Percentiles rank a stretch among this genome's conserved stretches.
phyloP scores from a whole-genome alignment of 2,113 vertebrate genomes.

The Noctilio leporinus region DNA sequence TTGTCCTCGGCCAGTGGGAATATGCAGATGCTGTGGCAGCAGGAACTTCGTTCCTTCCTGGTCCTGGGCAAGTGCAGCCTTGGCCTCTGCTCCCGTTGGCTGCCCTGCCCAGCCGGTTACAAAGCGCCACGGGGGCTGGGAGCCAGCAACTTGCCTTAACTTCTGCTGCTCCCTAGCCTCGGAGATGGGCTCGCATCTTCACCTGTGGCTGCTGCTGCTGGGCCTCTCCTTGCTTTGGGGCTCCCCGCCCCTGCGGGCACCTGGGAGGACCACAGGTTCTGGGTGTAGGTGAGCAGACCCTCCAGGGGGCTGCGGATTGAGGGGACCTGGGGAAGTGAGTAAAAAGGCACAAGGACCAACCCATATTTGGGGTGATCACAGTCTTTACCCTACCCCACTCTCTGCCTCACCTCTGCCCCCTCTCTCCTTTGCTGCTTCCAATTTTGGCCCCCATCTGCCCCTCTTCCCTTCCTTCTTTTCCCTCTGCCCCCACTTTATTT shows the following conservation, averaged over 20 bases:
- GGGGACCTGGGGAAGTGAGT: not conserved
- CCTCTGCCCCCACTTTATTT: not conserved
- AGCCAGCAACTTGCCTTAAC: not conserved
- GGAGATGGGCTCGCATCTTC: not conserved
- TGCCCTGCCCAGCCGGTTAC: not conserved
- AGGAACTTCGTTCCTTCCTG: accelerated
- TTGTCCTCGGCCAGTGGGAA: not conserved
- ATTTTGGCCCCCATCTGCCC: not conserved
- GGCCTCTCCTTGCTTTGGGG: not conserved
- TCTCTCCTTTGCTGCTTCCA: not conserved
- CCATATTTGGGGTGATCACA: not conserved
- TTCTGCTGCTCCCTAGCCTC: not conserved
- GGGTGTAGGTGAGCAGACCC: not conserved
- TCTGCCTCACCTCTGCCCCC: not conserved
- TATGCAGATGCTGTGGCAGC: not conserved
- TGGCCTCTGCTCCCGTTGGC: not conserved
- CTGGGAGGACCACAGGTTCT: too few species aligned
- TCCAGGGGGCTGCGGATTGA: not conserved
- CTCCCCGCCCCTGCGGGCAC: not conserved
- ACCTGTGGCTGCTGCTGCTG: not conserved
- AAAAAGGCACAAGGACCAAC: not conserved
- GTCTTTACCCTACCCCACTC: too few species aligned
- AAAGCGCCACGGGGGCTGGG: not conserved
- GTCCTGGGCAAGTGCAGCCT: not conserved
- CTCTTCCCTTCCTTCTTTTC: not conserved